Conservation (phyloP, 2,888 invertebrate genomes). For the Nomada hirtipes region DNA sequence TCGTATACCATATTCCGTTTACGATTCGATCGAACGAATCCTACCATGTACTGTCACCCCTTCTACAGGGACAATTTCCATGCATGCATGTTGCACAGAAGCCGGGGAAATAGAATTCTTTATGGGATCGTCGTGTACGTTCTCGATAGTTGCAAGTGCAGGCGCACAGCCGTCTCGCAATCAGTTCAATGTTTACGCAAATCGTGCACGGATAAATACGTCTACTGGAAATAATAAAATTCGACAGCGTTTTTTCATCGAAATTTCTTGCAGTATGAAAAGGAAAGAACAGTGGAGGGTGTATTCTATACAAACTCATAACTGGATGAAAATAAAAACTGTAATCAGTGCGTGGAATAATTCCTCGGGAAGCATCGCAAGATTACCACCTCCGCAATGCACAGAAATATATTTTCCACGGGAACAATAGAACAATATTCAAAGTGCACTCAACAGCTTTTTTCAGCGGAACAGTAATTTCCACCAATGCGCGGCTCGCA, state of each 20-base stretch:
- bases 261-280: background rate
- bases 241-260: background rate
- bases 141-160: background rate
- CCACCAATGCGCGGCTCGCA: background rate
- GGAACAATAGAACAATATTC: constrained; percentile 21
- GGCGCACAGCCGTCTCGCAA: background rate
- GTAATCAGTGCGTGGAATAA: background rate
- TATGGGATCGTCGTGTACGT: constrained; percentile 5
- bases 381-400: background rate
- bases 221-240: constrained; percentile 43
- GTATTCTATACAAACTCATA: background rate
- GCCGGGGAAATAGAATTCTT: constrained; percentile 65
- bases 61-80: constrained; percentile 53
- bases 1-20: background rate
- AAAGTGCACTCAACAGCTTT: background rate
- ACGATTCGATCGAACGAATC: constrained; percentile 16
- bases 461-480: constrained; percentile 24
- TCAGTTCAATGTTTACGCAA: no score
- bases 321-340: background rate
- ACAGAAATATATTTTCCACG: background rate
- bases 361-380: background rate
- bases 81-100: constrained; percentile 16
- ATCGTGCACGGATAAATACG: constrained; percentile 35
- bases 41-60: background rate
- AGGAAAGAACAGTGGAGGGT: background rate